Percentiles rank a stretch among this genome's conserved stretches.
Evolutionary conservation across 2,113 vertebrate species (phyloP).

Genomic region (Xiphophorus maculatus): DNA sequence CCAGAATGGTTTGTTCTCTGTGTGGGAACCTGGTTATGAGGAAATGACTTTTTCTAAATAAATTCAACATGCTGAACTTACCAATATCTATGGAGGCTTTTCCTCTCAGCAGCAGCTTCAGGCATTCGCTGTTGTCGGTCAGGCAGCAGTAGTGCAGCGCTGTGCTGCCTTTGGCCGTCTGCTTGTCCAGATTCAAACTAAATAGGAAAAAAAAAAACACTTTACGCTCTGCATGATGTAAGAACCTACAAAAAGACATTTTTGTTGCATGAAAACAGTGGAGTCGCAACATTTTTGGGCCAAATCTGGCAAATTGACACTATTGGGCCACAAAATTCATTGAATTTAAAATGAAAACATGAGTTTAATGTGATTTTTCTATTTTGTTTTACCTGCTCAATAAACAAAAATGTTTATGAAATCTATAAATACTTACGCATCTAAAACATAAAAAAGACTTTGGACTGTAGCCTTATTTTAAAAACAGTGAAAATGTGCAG

Average conservation of each 20-base stretch:
- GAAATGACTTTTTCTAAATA: no score
- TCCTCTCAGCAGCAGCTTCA: slow-evolving; percentile 95
- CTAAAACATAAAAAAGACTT: no score
- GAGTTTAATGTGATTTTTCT: no score
- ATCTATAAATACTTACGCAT: no score
- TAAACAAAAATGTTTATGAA: no score
- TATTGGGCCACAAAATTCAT: no score
- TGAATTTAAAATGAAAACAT: no score
- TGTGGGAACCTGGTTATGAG: slow-evolving; percentile 42
- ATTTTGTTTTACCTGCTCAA: no score
- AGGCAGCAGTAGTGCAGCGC: slow-evolving; percentile 98
- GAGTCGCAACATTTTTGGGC: no score
- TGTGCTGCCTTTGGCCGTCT: slow-evolving; percentile 94
- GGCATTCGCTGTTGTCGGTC: slow-evolving; percentile 96
- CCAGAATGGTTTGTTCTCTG: slow-evolving; percentile 35
- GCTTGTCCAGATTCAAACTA: slow-evolving; percentile 95
- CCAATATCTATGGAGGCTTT: slow-evolving; percentile 97
- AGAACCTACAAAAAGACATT: not conserved
- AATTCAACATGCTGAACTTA: slow-evolving; percentile 46
- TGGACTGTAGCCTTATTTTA: no score
- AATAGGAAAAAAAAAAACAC: slow-evolving; percentile 18
- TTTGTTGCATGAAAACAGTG: not conserved
- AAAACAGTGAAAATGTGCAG: no score
- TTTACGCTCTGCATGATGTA: not conserved
- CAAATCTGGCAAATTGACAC: no score